Base-by-base conservation (phyloP, 2,888 invertebrate species). In the Salpingus planirostris region DNA sequence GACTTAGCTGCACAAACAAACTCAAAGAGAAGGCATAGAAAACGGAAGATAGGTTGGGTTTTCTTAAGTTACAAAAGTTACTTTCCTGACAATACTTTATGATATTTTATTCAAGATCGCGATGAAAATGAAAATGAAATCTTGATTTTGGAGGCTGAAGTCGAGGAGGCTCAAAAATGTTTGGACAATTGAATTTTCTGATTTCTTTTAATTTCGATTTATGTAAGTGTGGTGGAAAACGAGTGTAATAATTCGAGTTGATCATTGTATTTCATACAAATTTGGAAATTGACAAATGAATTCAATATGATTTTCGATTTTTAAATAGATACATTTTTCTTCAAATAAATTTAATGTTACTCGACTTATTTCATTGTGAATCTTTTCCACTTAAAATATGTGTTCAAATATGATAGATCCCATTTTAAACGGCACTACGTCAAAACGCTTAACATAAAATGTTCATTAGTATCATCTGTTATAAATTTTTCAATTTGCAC, bases 281-380 rank as follows among this genome's bases (percentile, higher is more conserved):
- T 23, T 23, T 23, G 23, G 23, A 11, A 23, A 23, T 11, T 23
- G 5, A 11, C 23, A 23, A 10, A 23, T 23, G 10, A 10, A 23
- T 23, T 23, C n/a, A n/a, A n/a, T n/a, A n/a, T n/a, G n/a, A 11
- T 10, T 23, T 10, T 23, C 11, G 8, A 4, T 23, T 11, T 8
- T 11, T 23, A 7, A 23, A 5, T 8, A 10, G 5, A 23, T 10
- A 23, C 23, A 23, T 23, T 23, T 23, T 23, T 23, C 11, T 23
- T 23, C 10, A 5, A 23, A 23, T 11, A 10, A 11, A 23, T 11
- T 11, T 10, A 23, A 5, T 8, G 8, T 4, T 23, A 23, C 5
- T 11, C 5, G 23, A 8, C 5, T 10, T 11, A 8, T 10, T 23
- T 23, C 23, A 11, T 4, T 10, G 5, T 23, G 7, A 23, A 10